These are phyloP conservation scores for Epinephelus fuscoguttatus DNA, from an alignment of 2,113 vertebrate species.

Conservation along the genomic window DNA sequence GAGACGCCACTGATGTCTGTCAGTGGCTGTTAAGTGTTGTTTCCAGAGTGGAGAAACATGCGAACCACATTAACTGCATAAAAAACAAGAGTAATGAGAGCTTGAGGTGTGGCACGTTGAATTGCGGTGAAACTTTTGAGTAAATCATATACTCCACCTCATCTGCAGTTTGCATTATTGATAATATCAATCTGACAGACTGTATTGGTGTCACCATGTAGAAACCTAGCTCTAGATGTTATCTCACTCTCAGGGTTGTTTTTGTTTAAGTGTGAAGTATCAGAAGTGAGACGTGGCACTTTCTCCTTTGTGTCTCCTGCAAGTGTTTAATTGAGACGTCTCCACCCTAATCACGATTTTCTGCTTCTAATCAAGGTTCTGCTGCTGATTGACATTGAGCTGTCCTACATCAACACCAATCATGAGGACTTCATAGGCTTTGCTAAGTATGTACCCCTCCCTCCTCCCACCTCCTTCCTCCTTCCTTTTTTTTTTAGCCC, in stretches of 20 bases:
- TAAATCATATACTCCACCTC: neutral
- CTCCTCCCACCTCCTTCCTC: neutral
- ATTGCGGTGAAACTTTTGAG: neutral
- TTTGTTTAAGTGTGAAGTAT: constrained; percentile 21
- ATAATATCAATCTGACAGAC: neutral
- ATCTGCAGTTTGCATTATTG: neutral
- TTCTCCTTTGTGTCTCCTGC: neutral
- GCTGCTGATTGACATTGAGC: constrained; percentile 96
- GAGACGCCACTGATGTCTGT: neutral
- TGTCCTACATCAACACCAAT: constrained; percentile 99
- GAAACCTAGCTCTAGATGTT: neutral
- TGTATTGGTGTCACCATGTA: neutral
- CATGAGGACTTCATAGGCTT: constrained; percentile 99
- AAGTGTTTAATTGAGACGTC: constrained; percentile 42
- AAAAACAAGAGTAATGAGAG: neutral
- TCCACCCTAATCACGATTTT: constrained; percentile 53
- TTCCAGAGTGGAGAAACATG: neutral
- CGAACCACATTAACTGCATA: neutral
- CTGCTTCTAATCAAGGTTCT: constrained; percentile 87
- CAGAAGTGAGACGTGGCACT: neutral
- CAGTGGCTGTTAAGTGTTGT: neutral
- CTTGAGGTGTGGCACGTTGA: neutral
- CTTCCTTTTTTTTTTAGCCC: neutral
- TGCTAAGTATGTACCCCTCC: constrained; percentile 90
- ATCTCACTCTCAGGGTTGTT: constrained; percentile 12